Evolutionary conservation across 1,140 invertebrate genomes (phyloP), one percentile per base, ranked within the genome.

Genomic region (Drosophila carrolli): DNA sequence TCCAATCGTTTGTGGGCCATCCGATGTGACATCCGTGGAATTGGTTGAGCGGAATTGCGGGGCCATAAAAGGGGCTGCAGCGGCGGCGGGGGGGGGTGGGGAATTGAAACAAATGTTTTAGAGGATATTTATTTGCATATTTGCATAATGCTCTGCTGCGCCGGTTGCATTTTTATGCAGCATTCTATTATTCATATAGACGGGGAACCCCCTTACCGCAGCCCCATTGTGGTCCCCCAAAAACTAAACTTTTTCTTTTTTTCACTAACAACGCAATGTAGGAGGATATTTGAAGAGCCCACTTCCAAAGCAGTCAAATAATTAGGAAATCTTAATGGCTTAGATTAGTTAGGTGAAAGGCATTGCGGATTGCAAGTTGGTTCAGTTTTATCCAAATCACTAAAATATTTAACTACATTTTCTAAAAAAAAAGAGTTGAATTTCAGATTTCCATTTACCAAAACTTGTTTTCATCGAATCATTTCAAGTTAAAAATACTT

Each of bases 71-170:
- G 13, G 14, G 59, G 43, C 10, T 27, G 11, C 11, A 8, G 46
- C 29, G 19, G 11, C 14, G 32, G 41, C n/a, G 2, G 19, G 19
- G 60, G 71, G 71, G 19, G 19, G 19, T 1, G 19, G 65, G 71
- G 71, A 88, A 88, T 82, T 83, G 83, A 88, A 88, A 86, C 83
- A 88, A 88, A 86, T 86, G 79, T 88, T 88, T 86, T 88, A 82
- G 79, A 86, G 79, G 79, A 88, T 86, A 86, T 86, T 86, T 86
- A 86, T 86, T 86, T 81, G 81, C 81, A 84, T 83, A 84, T 84
- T 84, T 84, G 82, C 82, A 86, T 86, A 84, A 84, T 84, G 65
- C 65, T 51, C 23, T 44, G 29, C 32, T 16, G 14, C 32, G 57
- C 23, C 19, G 44, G 48, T 62, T 83, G 80, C 75, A 83, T 82